Conservation (phyloP, 1,140 invertebrate species). For the Atta colombica region DNA sequence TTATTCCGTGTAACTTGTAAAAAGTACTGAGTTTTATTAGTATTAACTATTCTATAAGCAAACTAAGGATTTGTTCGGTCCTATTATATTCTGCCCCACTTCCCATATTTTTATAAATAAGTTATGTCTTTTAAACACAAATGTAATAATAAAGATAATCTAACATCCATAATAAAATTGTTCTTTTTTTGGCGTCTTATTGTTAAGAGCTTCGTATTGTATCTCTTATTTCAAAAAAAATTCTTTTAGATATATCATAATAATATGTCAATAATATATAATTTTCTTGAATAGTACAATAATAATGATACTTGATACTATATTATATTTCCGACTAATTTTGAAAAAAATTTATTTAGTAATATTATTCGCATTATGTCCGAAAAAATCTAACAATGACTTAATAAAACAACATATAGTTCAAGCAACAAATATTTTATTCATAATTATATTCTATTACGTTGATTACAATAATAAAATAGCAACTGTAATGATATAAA, state of each 20-base stretch:
- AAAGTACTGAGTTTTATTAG: constrained; percentile 87
- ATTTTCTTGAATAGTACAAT: too few species aligned
- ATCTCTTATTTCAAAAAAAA: background rate
- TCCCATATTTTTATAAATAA: constrained; percentile 83
- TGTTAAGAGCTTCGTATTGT: background rate
- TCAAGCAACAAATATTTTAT: too few species aligned
- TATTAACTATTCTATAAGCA: constrained; percentile 83
- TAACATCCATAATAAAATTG: constrained; percentile 80
- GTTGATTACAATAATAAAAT: too few species aligned
- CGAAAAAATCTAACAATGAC: too few species aligned
- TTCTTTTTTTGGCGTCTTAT: background rate
- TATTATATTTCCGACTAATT: too few species aligned
- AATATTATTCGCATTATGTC: too few species aligned
- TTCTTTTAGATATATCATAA: background rate
- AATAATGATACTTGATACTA: too few species aligned
- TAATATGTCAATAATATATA: too few species aligned
- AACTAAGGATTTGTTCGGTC: constrained; percentile 84
- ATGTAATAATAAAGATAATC: constrained; percentile 86
- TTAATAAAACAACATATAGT: too few species aligned
- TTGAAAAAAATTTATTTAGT: too few species aligned
- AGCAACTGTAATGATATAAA: too few species aligned
- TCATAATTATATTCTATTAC: too few species aligned
- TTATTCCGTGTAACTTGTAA: constrained; percentile 87
- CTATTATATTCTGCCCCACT: constrained; percentile 77
- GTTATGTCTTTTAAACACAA: constrained; percentile 85